Conservation (phyloP, 2,797 vertebrate genomes). For the Arremon brunneinucha region DNA sequence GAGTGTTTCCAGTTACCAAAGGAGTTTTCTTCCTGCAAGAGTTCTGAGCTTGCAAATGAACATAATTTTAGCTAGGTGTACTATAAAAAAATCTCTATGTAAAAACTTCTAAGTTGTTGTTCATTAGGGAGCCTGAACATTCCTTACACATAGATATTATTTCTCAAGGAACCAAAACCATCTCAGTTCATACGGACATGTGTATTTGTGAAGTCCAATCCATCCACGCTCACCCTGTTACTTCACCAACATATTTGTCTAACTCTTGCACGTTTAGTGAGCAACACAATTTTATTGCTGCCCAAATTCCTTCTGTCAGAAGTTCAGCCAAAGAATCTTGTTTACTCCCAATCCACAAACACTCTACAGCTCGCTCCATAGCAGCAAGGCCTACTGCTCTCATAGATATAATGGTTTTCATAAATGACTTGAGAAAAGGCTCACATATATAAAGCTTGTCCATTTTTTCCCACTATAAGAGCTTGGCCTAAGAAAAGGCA, state of each 20-base stretch:
- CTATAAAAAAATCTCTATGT: background rate
- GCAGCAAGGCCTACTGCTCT: background rate
- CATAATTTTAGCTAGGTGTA: background rate
- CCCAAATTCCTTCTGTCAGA: background rate
- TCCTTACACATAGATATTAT: background rate
- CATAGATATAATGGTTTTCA: background rate
- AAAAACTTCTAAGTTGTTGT: background rate
- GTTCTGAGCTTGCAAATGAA: background rate
- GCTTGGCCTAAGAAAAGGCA: background rate
- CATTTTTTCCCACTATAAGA: background rate
- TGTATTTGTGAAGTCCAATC: background rate
- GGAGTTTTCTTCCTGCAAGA: background rate
- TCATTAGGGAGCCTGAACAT: background rate
- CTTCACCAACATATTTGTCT: constrained; percentile 1
- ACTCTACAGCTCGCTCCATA: background rate
- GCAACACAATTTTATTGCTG: background rate
- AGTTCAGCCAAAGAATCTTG: constrained; percentile 25
- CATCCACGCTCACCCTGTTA: background rate
- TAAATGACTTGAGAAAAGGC: background rate
- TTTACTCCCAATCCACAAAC: background rate
- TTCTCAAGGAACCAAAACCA: background rate
- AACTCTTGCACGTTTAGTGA: background rate
- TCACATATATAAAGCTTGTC: background rate
- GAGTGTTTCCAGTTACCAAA: background rate
- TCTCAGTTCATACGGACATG: background rate